Evolutionary conservation across 2,113 vertebrate species (phyloP).

Genomic region (Athene cunicularia): DNA sequence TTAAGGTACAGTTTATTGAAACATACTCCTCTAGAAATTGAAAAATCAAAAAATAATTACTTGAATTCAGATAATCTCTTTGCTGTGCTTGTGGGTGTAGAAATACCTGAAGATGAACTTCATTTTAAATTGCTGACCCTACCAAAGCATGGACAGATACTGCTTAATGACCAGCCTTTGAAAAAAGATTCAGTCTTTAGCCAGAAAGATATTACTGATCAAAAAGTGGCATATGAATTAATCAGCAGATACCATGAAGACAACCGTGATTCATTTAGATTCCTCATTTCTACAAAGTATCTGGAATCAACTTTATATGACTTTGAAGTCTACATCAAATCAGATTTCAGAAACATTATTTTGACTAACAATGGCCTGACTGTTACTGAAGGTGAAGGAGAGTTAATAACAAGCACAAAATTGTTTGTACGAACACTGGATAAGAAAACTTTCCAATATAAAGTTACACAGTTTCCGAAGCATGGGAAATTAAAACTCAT

Average conservation of each 20-base stretch:
- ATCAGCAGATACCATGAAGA: slow-evolving; percentile 73
- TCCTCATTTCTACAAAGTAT: slow-evolving; percentile 83
- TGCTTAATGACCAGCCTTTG: slow-evolving; percentile 78
- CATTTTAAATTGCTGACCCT: slow-evolving; percentile 81
- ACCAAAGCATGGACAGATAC: slow-evolving; percentile 83
- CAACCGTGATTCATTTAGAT: slow-evolving; percentile 82
- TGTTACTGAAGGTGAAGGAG: slow-evolving; percentile 87
- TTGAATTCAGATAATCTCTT: slow-evolving; percentile 80
- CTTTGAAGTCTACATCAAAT: slow-evolving; percentile 85
- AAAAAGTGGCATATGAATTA: slow-evolving; percentile 82
- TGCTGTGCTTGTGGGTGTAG: slow-evolving; percentile 69
- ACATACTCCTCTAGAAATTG: slow-evolving; percentile 76
- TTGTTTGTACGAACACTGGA: slow-evolving; percentile 84
- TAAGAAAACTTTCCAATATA: slow-evolving; percentile 82
- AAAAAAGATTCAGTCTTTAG: slow-evolving; percentile 82
- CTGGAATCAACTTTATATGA: slow-evolving; percentile 79
- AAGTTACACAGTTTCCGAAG: slow-evolving; percentile 77
- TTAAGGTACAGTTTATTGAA: slow-evolving; percentile 80
- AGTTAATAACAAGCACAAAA: slow-evolving; percentile 81
- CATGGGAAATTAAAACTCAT: slow-evolving; percentile 83
- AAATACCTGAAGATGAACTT: slow-evolving; percentile 77
- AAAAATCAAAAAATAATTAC: slow-evolving; percentile 79
- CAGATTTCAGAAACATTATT: slow-evolving; percentile 77
- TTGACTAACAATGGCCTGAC: slow-evolving; percentile 83
- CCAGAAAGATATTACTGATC: slow-evolving; percentile 80